Evolutionary conservation across 1,140 invertebrate species (phyloP), one percentile per base, ranked within the genome.

Genomic region (Drosophila pandora): DNA sequence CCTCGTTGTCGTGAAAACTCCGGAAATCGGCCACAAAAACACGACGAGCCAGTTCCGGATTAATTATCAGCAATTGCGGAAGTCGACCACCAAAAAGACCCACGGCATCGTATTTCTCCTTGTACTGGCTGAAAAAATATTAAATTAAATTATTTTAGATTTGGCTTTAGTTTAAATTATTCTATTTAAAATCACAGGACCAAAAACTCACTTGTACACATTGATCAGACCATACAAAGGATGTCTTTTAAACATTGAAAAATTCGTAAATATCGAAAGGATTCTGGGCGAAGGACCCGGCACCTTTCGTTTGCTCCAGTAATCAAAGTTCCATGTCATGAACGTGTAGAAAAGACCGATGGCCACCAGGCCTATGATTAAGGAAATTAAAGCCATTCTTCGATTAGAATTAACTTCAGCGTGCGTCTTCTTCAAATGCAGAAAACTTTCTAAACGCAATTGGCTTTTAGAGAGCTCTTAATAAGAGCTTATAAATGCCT

Each of bases 11-110:
- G 13, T 90, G 81, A 56, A 93, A 93, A 55, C 89, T 43, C 23
- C 91, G 90, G 30, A 93, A 93, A 63, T 93, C 92, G 17, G 92
- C 92, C 0, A 94, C 90, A 0, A 94, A 74, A n/a, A 94, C 92
- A 13, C 90, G 72, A 47, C 93, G 92, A 0, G 93, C 91, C 12
- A 94, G 45, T 25, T 93, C 91, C 0, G 93, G 92, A 75, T 92
- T 93, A 4, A 92, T 57, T 0, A 94, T 65, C 30, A 94, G 55
- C n/a, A 94, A 57, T 23, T 91, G 85, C 0, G 90, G 85, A 23
- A 30, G 22, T 4, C 90, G 83, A 5, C 52, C 55, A 13, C 70
- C 58, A 54, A 68, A 91, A 8, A 91, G 59, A 2, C 90, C 90
- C n/a, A 91, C 85, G 9, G 84, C 90, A 57, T 91, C 73, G 34